Base-by-base conservation (phyloP, 2,888 invertebrate species). In the Ennomos quercinarius region DNA sequence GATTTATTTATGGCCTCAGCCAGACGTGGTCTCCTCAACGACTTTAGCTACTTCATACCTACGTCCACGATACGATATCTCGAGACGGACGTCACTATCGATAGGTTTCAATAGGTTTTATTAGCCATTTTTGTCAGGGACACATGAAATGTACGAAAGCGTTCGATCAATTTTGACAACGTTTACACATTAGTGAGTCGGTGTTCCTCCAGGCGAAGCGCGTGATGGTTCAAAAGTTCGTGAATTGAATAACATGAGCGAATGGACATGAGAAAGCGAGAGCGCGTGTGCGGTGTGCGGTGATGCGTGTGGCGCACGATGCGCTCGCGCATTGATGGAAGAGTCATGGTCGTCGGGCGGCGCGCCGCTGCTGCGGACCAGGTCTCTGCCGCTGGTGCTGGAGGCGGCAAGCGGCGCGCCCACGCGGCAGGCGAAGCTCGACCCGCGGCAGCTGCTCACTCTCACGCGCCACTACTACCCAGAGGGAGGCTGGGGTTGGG, bases 401-500 rank as follows among this genome's bases (percentile, higher is more conserved):
- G 94, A 94, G 67, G 87, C 86, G 70, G 83, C 90, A 70, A 93
- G 88, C 73, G 86, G 87, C 64, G 91, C 91, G 67, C 91, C 91
- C 72, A 78, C 87, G 80, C 90, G 86, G 77, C 87, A 84, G 81
- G 80, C 85, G 80, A 93, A 82, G 81, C 91, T 91, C 79, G 92
- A 91, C 82, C 94, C 93, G 41, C 93, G 94, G 62, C 93, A 93
- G 62, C 86, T 95, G 71, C 91, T 95, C 56, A 95, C 95, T 9
- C 92, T 95, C 68, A 95, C 95, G 68, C 95, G 96, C 74, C 96
- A 97, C 78, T 97, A 97, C 87, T 97, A 97, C 85, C 97, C 97
- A 37, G 97, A 97, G 86, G 97, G 97, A 8, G 97, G 97, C 0
- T 97, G 97, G 97, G 97, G 97, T 8, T 97, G 97, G 96, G 94